A percentile compares a stretch with the other conserved stretches of the same genome.
These are phyloP conservation scores for Podarcis lilfordi DNA, from an alignment of 2,797 vertebrate genomes.

Conservation along the genomic window DNA sequence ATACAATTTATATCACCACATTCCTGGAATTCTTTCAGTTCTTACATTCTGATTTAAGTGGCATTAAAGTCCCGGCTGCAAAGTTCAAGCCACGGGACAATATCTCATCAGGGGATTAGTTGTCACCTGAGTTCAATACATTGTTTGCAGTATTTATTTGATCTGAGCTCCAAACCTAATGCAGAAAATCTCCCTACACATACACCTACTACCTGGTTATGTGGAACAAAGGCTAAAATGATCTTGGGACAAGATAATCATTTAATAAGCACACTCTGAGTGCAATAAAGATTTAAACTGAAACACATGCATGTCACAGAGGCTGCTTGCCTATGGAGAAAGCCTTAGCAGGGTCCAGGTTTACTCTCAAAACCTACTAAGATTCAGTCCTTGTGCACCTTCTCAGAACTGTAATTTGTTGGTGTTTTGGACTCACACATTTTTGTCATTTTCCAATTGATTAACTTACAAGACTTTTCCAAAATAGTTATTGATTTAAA, in stretches of 20 bases:
- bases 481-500: conserved; percentile 56
- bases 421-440: conserved; percentile 27
- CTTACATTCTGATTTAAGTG: conserved; percentile 89
- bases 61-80: conserved; percentile 81
- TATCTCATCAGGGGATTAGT: conserved; percentile 79
- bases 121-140: conserved; percentile 84
- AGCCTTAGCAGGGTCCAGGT: not conserved
- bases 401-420: not conserved
- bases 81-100: conserved; percentile 78
- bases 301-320: conserved; percentile 59
- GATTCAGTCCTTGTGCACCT: conserved; percentile 13
- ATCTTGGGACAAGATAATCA: conserved; percentile 66
- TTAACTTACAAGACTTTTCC: conserved; percentile 30
- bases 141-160: conserved; percentile 79
- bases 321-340: not conserved
- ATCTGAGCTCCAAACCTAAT: conserved; percentile 67
- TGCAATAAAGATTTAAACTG: conserved; percentile 65
- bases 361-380: conserved; percentile 11
- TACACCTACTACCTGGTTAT: conserved; percentile 79
- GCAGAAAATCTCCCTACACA: conserved; percentile 68
- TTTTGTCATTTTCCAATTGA: not conserved
- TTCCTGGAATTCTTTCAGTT: conserved; percentile 90
- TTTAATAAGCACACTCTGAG: conserved; percentile 17
- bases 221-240: conserved; percentile 64
- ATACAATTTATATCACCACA: conserved; percentile 90